Base-by-base conservation (phyloP, 1,140 invertebrate genomes). In the Euschistus heros region DNA sequence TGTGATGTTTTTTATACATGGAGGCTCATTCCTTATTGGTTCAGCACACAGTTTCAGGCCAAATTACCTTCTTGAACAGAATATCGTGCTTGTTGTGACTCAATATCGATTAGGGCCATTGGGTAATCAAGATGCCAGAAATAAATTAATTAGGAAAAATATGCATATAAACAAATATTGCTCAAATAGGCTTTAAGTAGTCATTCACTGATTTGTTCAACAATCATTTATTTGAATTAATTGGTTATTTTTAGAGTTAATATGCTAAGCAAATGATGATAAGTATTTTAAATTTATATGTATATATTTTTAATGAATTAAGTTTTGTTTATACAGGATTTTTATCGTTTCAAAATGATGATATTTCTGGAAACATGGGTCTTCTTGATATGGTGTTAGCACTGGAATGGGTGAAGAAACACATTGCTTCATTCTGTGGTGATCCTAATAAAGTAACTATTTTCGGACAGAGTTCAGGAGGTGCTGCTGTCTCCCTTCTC, bases 281-380 rank as follows among this genome's bases (percentile, higher is more conserved):
- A n/a, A n/a, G n/a, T n/a, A 30, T 4, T 30, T 30, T 30, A 30
- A 4, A 30, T 30, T 30, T 4, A 4, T 30, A 30, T 7, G 3
- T 30, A 30, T 30, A 30, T 7, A 4, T 30, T 30, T 4, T 30
- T 37, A 10, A 37, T 10, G 13, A 37, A 37, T 37, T 37, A 10
- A 37, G 1, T 1, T 37, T 64, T 18, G 2, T 50, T 59, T 59
- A 22, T 22, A n/a, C 13, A 76, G 75, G 78, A 2, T 77, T 77
- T 67, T 67, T 77, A 17, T 75, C 71, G 5, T 66, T 73, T 13
- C 69, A 73, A 27, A 71, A 69, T 22, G 70, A 71, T 15, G 71
- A 71, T 0, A 64, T 71, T 69, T 72, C 85, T 62, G 73, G 80
- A 68, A 73, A 82, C 74, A 76, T 70, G 68, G 80, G 77, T 1